phyloP scores from a whole-genome alignment of 2,113 vertebrate species.

The Ctenodactylus gundi region DNA sequence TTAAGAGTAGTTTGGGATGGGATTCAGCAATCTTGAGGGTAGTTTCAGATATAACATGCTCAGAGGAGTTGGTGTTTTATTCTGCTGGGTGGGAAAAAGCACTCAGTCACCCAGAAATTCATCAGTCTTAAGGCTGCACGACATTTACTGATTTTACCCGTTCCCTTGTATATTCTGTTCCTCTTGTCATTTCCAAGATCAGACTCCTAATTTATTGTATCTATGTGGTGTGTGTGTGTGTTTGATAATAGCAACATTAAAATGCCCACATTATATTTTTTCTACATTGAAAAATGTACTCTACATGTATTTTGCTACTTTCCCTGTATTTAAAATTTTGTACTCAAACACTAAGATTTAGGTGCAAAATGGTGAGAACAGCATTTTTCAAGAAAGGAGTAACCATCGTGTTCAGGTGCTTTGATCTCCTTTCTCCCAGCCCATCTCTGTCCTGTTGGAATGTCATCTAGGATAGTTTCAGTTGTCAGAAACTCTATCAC shows the following conservation, averaged over 20 bases:
- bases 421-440: neutral
- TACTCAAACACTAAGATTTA: too few species aligned
- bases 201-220: neutral
- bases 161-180: neutral
- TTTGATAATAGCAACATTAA: neutral
- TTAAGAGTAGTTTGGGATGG: neutral
- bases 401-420: neutral
- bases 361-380: neutral
- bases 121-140: neutral
- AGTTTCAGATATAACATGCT: neutral
- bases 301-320: neutral
- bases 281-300: neutral
- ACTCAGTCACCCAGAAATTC: fast-evolving
- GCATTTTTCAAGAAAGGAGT: neutral
- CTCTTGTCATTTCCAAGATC: neutral
- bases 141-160: neutral
- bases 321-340: neutral
- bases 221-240: neutral
- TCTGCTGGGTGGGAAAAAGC: neutral
- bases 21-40: neutral
- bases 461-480: neutral
- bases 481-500: neutral
- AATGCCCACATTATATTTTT: neutral
- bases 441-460: neutral
- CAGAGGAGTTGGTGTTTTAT: neutral